Evolutionary conservation across 2,797 vertebrate species (phyloP).

Genomic region (Brachyalestes nurse): DNA sequence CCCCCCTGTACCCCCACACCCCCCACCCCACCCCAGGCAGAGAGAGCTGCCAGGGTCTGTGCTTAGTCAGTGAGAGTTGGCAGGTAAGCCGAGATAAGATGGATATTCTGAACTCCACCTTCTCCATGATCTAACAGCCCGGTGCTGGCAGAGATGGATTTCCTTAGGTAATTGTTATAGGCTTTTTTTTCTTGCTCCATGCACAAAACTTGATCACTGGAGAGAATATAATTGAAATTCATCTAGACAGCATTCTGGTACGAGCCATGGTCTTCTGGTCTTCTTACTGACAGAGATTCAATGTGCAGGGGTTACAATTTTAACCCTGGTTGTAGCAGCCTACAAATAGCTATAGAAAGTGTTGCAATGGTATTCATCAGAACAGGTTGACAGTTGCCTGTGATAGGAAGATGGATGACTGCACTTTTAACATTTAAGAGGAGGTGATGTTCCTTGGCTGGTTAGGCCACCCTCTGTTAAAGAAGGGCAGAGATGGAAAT

Average conservation of each 20-base stretch:
- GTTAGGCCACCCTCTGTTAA: constrained; percentile 48
- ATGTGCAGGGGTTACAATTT: constrained; percentile 32
- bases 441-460: constrained; percentile 26
- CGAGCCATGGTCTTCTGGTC: constrained; percentile 16
- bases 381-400: constrained; percentile 47
- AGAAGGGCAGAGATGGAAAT: constrained; percentile 63
- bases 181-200: constrained; percentile 29
- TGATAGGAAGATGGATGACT: constrained; percentile 57
- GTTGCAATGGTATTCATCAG: constrained; percentile 13
- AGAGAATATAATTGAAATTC: constrained; percentile 41
- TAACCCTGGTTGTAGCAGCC: constrained; percentile 5
- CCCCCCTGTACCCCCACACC: not conserved
- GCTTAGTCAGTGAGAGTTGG: constrained; percentile 49
- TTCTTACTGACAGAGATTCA: constrained; percentile 39
- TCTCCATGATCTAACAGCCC: constrained; percentile 24
- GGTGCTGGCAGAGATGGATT: constrained; percentile 45
- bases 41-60: not conserved
- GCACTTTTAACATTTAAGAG: constrained; percentile 62
- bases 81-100: constrained; percentile 50
- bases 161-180: constrained; percentile 37
- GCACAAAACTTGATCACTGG: constrained; percentile 39
- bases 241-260: constrained; percentile 15
- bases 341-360: constrained; percentile 22
- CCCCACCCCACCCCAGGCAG: not conserved
- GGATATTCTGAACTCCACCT: constrained; percentile 46